Base-by-base conservation (phyloP, 2,797 vertebrate genomes). In the Halcyon smyrnensis region DNA sequence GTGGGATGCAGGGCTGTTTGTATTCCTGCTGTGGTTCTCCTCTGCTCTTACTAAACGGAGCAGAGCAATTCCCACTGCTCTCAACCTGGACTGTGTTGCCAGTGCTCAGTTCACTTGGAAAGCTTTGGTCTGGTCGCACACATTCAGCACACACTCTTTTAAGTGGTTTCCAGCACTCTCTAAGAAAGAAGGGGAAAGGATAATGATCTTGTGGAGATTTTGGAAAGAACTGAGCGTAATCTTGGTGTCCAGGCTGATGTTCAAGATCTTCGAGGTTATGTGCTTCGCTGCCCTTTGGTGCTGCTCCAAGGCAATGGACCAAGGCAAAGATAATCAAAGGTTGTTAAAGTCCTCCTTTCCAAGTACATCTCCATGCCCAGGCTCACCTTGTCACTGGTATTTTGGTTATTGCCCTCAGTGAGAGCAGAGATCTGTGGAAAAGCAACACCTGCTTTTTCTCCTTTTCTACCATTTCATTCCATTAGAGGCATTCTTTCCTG, bases 21-120 rank as follows among this genome's bases (percentile, higher is more conserved):
- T 56, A 77, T 70, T 67, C 27, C 81, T 92, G 88, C 63, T 89
- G 92, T 75, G 48, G 50, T 3, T 27, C 71, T 92, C 84, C 64
- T 69, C 87, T 71, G 16, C 93, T 80, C 75, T 63, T 50, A 34
- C 83, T 94, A 94, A 96, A 91, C 82, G 80, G 67, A 95, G 83
- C 91, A 90, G 39, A 96, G 73, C 83, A 95, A 91, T 94, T 95
- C 95, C 94, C 92, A 32, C 5, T 41, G 77, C 93, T 90, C 80
- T 65, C 87, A 74, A 53, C 54, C 87, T 76, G 85, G 67, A 39
- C 21, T 57, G 51, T 9, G 74, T 74, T 94, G 80, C 94, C 96
- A 94, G 70, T 5, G 7, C 85, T 89, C 89, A 28, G 67, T 48
- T 93, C 87, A 15, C 59, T 96, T 93, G 96, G 91, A 95, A 95